These are phyloP conservation scores for Bellardia bayeri DNA, from an alignment of 2,888 invertebrate genomes.

Conservation along the genomic window DNA sequence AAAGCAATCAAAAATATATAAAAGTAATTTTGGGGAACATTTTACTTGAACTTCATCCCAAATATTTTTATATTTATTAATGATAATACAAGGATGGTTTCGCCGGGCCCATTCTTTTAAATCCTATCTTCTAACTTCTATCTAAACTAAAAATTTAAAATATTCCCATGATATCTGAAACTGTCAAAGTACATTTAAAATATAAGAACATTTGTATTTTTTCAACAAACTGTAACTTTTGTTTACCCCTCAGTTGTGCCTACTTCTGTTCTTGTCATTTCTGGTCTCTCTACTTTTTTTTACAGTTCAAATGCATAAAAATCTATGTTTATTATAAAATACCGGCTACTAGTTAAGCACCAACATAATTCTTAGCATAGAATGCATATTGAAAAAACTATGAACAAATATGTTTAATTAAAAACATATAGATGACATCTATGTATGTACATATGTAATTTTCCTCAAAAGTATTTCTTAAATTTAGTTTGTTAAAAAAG, in stretches of 20 bases:
- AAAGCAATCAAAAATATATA: too few species aligned
- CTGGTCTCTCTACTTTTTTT: not conserved
- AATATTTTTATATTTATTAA: too few species aligned
- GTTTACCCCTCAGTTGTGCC: not conserved
- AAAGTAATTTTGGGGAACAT: too few species aligned
- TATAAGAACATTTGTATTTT: too few species aligned
- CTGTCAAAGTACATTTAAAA: too few species aligned
- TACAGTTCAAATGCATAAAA: conserved; percentile 29
- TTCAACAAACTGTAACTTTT: not conserved
- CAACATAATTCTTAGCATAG: not conserved
- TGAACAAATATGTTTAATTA: not conserved
- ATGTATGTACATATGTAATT: conserved; percentile 38
- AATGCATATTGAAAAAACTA: not conserved
- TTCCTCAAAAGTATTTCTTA: conserved; percentile 9
- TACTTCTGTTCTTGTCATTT: not conserved
- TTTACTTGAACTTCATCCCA: too few species aligned
- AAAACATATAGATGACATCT: conserved; percentile 19
- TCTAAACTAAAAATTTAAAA: too few species aligned
- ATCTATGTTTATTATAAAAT: conserved; percentile 44
- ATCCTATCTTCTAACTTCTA: too few species aligned
- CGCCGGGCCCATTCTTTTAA: too few species aligned
- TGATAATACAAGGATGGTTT: too few species aligned
- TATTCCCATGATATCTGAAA: too few species aligned
- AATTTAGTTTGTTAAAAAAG: conserved; percentile 39
- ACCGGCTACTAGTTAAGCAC: conserved; percentile 9